Base-by-base conservation (phyloP, 2,888 invertebrate genomes). In the Anthophora plumipes region DNA sequence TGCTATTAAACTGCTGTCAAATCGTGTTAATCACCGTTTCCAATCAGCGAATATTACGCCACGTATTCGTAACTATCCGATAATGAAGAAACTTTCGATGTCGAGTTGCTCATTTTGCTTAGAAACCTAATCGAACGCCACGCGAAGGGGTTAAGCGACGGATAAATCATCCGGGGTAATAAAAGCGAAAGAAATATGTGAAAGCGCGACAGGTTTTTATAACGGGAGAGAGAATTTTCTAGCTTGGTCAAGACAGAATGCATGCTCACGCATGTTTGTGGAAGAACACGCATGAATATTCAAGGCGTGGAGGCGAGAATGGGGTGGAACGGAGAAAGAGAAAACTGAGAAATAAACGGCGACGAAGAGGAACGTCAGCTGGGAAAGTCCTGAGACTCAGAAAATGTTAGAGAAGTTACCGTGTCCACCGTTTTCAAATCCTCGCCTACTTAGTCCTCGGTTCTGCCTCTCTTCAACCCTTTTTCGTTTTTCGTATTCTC, bases 311-410 rank as follows among this genome's bases (percentile, higher is more conserved):
- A 48, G 17, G 50, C 12, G 31, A 12, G 59, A 14, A 48, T 11
- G 52, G 37, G 43, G 37, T 37, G 48, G 46, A 25, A 54, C 25
- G 39, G 57, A 22, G 14, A 12, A 31, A 14, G 55, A 25, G 48
- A 22, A 50, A 46, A n/a, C n/a, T n/a, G 31, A 31, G 31, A 31
- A 31, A 31, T 4, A 31, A 31, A 31, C 31, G 31, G 31, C 31
- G 31, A 31, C 1, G 31, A 31, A 31, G 31, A 31, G 31, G 31
- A 3, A n/a, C 37, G 66, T 66, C 37, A 50, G 55, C 39, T 50
- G 61, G 46, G 68, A 81, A 74, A 68, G 73, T 82, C 66, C 77
- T 54, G 77, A n/a, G n/a, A 55, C 70, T 52, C 70, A n/a, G 73
- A 59, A 67, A 82, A 81, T 43, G 48, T 63, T 66, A 75, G 41